phyloP scores from a whole-genome alignment of 92 coral and sea anemone species.

The Porites divaricata region DNA sequence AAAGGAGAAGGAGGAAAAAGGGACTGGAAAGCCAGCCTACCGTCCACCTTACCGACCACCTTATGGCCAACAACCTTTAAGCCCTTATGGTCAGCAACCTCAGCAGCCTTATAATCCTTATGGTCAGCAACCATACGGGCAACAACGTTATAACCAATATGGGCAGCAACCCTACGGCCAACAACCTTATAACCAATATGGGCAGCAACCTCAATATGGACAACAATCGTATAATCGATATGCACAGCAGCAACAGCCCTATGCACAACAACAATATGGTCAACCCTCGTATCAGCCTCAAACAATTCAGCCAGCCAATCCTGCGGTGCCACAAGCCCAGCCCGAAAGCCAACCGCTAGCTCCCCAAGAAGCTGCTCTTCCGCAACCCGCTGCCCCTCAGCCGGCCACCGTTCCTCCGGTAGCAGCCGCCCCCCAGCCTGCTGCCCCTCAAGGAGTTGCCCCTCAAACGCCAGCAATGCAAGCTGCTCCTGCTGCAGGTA shows the following conservation, averaged over 20 bases:
- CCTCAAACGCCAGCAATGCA: conserved; percentile 10
- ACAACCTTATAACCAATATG: conserved; percentile 18
- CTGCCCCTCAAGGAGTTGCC: conserved; percentile 2
- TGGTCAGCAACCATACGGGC: conserved; percentile 49
- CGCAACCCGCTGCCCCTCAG: conserved; percentile 10
- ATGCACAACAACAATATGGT: conserved; percentile 19
- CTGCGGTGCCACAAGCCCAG: conserved; percentile 51
- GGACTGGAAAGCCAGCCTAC: conserved; percentile 29
- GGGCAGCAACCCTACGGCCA: conserved; percentile 37
- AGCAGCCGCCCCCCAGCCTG: conserved; percentile 23
- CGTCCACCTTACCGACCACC: conserved; percentile 39
- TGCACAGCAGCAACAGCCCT: conserved; percentile 29
- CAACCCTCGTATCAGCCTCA: conserved; percentile 39
- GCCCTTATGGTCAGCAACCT: conserved; percentile 2
- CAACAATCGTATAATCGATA: conserved; percentile 31
- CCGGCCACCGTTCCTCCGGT: background rate
- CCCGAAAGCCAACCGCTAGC: background rate
- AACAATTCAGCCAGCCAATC: conserved; percentile 38
- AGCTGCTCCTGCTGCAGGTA: conserved; percentile 25
- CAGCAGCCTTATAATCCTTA: conserved; percentile 17
- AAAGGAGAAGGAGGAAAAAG: background rate
- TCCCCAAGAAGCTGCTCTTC: conserved; percentile 4
- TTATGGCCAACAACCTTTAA: conserved; percentile 1
- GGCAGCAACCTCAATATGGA: conserved; percentile 14
- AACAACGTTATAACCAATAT: conserved; percentile 44